phyloP scores from a whole-genome alignment of 2,113 vertebrate genomes.

The Zosterops japonicus region DNA sequence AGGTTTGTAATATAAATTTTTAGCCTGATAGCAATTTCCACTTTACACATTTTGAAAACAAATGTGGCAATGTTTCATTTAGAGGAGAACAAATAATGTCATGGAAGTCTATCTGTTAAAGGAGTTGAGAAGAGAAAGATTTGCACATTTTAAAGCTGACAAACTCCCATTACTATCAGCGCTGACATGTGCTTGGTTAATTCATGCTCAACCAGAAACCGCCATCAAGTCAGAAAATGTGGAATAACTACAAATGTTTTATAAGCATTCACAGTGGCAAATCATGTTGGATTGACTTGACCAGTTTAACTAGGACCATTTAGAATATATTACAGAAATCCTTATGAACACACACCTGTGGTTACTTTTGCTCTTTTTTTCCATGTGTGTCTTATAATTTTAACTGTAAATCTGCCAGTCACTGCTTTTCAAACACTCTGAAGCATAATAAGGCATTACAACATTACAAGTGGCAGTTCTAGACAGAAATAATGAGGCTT shows the following conservation, averaged over 20 bases:
- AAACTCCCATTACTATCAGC: background rate
- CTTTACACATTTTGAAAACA: slow-evolving; percentile 47
- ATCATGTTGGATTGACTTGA: background rate
- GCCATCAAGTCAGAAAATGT: background rate
- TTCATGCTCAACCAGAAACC: slow-evolving; percentile 4
- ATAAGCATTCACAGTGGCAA: background rate
- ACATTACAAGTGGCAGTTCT: background rate
- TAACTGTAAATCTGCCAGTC: background rate
- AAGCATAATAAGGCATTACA: background rate
- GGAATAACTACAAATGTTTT: background rate
- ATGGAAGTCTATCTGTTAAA: slow-evolving; percentile 1
- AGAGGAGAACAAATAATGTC: background rate
- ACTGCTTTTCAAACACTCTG: background rate
- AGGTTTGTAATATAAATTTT: slow-evolving; percentile 35
- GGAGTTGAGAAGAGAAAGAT: background rate
- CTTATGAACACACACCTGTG: background rate
- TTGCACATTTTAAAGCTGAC: slow-evolving; percentile 31
- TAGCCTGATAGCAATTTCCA: slow-evolving; percentile 31
- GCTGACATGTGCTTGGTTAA: background rate
- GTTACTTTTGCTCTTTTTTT: background rate
- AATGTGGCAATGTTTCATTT: slow-evolving; percentile 44
- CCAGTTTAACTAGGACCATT: background rate
- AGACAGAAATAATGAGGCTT: background rate
- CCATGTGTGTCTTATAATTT: background rate
- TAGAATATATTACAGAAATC: background rate